Base-by-base conservation (phyloP, 2,888 invertebrate species). In the Diloba caeruleocephala region DNA sequence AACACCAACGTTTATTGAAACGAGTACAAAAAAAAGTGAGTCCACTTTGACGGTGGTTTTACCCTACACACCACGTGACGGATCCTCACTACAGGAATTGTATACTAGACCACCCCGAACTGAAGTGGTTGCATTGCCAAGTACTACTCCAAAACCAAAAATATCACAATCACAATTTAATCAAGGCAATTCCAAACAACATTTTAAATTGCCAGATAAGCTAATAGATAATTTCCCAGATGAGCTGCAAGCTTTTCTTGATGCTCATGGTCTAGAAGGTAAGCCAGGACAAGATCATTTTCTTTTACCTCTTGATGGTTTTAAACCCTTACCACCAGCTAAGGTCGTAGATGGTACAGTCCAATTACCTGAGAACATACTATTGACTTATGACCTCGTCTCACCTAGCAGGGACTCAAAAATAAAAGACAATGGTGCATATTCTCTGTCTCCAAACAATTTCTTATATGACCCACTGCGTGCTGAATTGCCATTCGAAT, bases 101-200 rank as follows among this genome's bases (percentile, higher is more conserved):
- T 96, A 95, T 71, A 96, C 96, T 1, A 95, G 94, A 79, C 94
- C 95, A 33, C 96, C 96, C 0, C 87, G 96, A 56, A 93, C 95
- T 0, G 94, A 95, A 77, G 91, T 95, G 34, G 87, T 96, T 1
- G 80, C 85, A 15, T 86, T 82, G 54, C 75, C 82, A 2, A 81
- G 83, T 44, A 73, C 83, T 1, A 86, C 87, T n/a, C 78, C 83
- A 2, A 88, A 78, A 59, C 81, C 87, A 6, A 36, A 74, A n/a
- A 82, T 71, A 45, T 50, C 73, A 0, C 78, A 71, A 52, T 65
- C 74, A 0, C 78, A 71, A 52, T 65, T 74, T 17, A 81, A 83
- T 38, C 57, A 81, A 25, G 74, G 79, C 41, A 80, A 79, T 1
- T 64, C 81, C 1, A 79, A 79, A 26, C 79, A 71, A 31, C 87